A percentile compares a stretch with the other conserved stretches of the same genome.
Evolutionary conservation across 2,888 invertebrate species (phyloP).

Genomic region (Oxytorus armatus): DNA sequence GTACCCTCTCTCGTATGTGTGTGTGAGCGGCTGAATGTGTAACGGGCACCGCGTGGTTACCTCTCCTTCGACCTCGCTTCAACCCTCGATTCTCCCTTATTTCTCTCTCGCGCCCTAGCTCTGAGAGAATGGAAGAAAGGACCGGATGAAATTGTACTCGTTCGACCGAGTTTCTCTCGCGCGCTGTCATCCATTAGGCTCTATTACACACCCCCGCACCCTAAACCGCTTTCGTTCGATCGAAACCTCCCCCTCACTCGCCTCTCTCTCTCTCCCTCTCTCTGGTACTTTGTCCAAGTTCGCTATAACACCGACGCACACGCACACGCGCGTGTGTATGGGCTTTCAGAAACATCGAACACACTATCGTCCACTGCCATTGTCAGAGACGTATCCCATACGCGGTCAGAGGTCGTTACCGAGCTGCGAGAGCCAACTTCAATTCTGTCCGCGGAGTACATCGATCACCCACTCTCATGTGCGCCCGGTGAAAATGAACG

Average conservation of each 20-base stretch:
- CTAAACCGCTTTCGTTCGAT: slow-evolving; percentile 56
- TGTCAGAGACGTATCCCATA: slow-evolving; percentile 52
- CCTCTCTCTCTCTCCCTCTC: slow-evolving; percentile 22
- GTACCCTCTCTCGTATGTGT: slow-evolving; percentile 28
- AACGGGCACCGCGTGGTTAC: slow-evolving; percentile 48
- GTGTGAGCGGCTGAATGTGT: slow-evolving; percentile 23
- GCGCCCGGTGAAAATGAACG: neutral
- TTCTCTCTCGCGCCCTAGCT: slow-evolving; percentile 30
- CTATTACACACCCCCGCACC: slow-evolving; percentile 61
- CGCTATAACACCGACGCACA: slow-evolving; percentile 12
- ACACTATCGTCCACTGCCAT: slow-evolving; percentile 41
- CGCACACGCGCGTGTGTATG: neutral
- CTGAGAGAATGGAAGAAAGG: slow-evolving; percentile 67
- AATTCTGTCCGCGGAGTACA: slow-evolving; percentile 56
- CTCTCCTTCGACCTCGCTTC: slow-evolving; percentile 6
- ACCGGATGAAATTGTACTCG: slow-evolving; percentile 69
- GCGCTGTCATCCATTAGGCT: slow-evolving; percentile 65
- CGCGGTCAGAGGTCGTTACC: slow-evolving; percentile 58
- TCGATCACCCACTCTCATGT: slow-evolving; percentile 48
- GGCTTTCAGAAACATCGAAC: slow-evolving; percentile 49
- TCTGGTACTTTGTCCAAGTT: slow-evolving; percentile 3
- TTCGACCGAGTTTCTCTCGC: slow-evolving; percentile 58
- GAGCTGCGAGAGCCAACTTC: slow-evolving; percentile 52
- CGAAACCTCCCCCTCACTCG: slow-evolving; percentile 58
- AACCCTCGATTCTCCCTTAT: neutral